phyloP scores from a whole-genome alignment of 2,113 vertebrate species.

The Cheirogaleus medius region DNA sequence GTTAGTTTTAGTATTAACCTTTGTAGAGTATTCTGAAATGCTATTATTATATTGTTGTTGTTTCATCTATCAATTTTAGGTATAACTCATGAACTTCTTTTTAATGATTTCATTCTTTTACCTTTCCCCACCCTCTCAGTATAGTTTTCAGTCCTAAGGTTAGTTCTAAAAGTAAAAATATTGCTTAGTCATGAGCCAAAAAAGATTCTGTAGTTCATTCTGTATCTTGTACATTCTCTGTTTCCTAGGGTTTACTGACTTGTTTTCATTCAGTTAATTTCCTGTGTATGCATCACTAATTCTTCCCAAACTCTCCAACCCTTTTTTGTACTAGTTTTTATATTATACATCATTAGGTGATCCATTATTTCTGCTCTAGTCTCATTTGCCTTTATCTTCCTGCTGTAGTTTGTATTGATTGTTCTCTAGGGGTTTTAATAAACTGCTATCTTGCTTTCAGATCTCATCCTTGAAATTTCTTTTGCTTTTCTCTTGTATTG shows the following conservation, averaged over 20 bases:
- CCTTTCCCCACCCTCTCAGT: neutral
- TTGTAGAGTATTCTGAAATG: neutral
- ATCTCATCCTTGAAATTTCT: neutral
- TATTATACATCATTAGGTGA: neutral
- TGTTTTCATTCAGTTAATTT: constrained; percentile 11
- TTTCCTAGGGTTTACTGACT: neutral
- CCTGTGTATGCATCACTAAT: neutral
- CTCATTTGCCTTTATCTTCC: neutral
- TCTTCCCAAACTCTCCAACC: neutral
- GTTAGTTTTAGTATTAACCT: neutral
- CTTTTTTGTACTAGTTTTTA: neutral
- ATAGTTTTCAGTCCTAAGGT: neutral
- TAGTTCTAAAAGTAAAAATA: neutral
- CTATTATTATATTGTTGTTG: neutral
- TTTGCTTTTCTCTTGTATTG: neutral
- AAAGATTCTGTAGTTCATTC: neutral
- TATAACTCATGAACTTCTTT: neutral
- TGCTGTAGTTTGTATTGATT: neutral
- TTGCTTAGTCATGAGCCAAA: neutral
- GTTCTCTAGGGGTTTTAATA: neutral
- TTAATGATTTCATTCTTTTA: neutral
- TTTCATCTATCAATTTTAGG: neutral
- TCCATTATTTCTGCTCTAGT: neutral
- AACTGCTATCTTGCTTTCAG: neutral
- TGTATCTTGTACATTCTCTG: neutral